Base-by-base conservation (phyloP, 2,797 vertebrate genomes). In the Neopelma chrysocephalum region DNA sequence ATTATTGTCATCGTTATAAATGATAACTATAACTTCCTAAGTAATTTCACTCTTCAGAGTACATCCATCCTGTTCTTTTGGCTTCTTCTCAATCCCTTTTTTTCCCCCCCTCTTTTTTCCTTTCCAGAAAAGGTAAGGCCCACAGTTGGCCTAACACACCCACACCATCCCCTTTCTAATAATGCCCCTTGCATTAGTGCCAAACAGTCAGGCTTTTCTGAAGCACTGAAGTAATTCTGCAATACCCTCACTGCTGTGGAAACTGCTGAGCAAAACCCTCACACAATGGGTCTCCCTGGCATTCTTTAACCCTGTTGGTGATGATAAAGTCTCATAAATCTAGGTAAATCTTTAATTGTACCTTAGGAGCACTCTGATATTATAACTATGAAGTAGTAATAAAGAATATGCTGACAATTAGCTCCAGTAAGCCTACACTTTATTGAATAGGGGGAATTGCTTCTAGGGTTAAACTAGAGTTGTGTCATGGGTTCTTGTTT, bases 241-340 rank as follows among this genome's bases (percentile, higher is more conserved):
- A 89, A 93, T 92, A 90, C 87, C 92, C 95, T 96, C 94, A 93
- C 88, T 89, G 92, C 93, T 96, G 79, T 69, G 84, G 91, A 97
- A 98, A 98, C 27, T 97, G 98, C 98, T 98, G 98, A 98, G 96
- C 95, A 95, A 96, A 98, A 96, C 65, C 90, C 95, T 96, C 43
- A 10, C 58, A 90, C 96, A 97, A 98, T 97, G 96, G 96, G 91
- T 97, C 98, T 98, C 98, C 68, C 95, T 1, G 97, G 98, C 96
- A 97, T 98, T 97, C 96, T 95, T 95, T 95, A 97, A 96, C 97
- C 97, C 98, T 98, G 97, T 97, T 97, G 97, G 97, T 96, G 96
- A 97, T 96, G 97, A 95, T 97, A 97, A 97, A 97, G 96, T 94
- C 97, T 95, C 98, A 97, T 98, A 98, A 97, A 98, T 98, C 98